A percentile compares a stretch with the other conserved stretches of the same genome.
phyloP scores from a whole-genome alignment of 2,797 vertebrate genomes.

The Hydrolagus colliei region DNA sequence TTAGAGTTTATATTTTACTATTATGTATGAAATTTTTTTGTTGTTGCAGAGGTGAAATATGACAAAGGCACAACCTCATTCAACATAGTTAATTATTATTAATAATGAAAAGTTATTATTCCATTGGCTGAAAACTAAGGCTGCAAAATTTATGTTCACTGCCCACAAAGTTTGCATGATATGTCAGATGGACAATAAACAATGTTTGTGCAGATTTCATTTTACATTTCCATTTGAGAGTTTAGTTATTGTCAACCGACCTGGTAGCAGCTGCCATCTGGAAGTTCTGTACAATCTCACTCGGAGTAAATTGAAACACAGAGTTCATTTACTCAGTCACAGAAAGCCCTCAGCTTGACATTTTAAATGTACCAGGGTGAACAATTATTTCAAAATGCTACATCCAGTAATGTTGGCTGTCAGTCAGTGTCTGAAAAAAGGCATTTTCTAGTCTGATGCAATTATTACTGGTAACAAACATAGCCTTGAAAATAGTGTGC shows the following conservation, averaged over 20 bases:
- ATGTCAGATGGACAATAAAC: neutral
- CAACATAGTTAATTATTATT: no score
- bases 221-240: constrained; percentile 10
- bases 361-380: constrained; percentile 14
- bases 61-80: neutral
- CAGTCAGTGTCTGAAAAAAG: constrained; percentile 3
- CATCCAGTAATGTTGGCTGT: constrained; percentile 4
- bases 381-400: constrained; percentile 6
- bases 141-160: neutral
- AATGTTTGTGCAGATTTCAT: neutral
- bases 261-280: neutral
- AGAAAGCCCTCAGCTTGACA: constrained; percentile 27
- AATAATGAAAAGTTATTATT: neutral
- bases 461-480: constrained; percentile 6
- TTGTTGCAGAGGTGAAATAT: neutral
- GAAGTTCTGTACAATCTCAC: constrained; percentile 22
- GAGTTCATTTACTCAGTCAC: constrained; percentile 18
- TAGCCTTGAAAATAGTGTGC: neutral
- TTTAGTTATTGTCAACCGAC: neutral
- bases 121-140: neutral
- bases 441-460: neutral
- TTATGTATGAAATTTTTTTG: no score
- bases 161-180: neutral
- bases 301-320: constrained; percentile 29
- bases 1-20: no score